Conservation (phyloP, 2,888 invertebrate species). For the Arrhopalites spinosus region DNA sequence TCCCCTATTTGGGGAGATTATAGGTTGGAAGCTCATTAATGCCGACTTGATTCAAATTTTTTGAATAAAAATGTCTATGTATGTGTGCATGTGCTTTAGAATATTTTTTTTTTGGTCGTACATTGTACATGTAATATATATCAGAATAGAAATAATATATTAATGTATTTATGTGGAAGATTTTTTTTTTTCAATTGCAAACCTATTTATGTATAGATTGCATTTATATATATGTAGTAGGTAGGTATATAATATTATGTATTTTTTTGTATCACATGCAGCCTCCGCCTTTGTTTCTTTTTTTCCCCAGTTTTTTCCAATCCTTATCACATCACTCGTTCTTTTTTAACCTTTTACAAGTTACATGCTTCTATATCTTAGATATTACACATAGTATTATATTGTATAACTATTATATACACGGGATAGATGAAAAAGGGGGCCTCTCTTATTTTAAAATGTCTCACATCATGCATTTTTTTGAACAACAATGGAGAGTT, state of each 20-base stretch:
- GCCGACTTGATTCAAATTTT: conserved; percentile 27
- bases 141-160: background rate
- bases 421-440: background rate
- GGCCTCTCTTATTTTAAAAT: no score
- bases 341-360: background rate
- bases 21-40: conserved; percentile 31
- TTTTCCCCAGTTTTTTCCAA: background rate
- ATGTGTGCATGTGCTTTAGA: background rate
- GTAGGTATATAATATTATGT: no score
- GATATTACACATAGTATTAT: no score
- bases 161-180: background rate
- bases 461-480: conserved; percentile 11
- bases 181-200: background rate
- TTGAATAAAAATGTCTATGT: background rate
- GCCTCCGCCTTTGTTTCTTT: background rate
- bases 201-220: background rate
- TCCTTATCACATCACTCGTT: conserved; percentile 6
- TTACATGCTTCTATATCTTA: no score
- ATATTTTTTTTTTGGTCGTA: background rate
- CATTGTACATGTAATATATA: background rate
- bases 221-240: background rate
- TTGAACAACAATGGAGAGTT: background rate
- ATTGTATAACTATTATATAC: background rate
- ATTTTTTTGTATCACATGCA: conserved; percentile 14
- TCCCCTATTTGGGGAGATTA: conserved; percentile 20